These are phyloP conservation scores for Baryphthengus martii DNA, from an alignment of 2,113 vertebrate genomes.

Conservation along the genomic window DNA sequence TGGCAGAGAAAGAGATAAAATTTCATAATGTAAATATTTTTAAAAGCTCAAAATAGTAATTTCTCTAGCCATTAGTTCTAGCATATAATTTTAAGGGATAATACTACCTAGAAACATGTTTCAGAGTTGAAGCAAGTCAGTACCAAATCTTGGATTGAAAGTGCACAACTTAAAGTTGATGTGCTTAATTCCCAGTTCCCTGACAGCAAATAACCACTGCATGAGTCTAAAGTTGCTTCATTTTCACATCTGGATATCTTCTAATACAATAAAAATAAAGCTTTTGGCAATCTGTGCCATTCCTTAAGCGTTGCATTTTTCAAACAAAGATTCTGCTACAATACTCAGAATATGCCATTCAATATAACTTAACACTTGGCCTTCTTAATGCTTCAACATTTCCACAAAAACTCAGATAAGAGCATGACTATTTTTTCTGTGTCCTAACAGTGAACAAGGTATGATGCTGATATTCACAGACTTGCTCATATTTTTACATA, in stretches of 20 bases:
- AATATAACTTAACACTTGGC: neutral
- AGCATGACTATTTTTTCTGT: neutral
- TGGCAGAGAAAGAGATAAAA: neutral
- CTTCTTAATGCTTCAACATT: neutral
- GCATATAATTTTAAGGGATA: neutral
- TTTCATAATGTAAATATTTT: neutral
- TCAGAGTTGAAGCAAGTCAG: neutral
- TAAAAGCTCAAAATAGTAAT: neutral
- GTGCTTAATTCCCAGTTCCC: neutral
- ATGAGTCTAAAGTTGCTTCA: neutral
- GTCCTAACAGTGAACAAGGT: neutral
- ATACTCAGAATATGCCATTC: neutral
- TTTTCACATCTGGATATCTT: neutral
- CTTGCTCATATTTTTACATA: neutral
- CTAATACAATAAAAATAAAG: neutral
- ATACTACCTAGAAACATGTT: neutral
- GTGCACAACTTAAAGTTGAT: neutral
- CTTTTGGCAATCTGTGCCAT: neutral
- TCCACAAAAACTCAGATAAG: too few species aligned
- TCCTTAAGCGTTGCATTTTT: neutral
- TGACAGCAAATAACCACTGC: neutral
- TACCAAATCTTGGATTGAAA: neutral
- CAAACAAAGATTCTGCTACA: neutral
- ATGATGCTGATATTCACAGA: neutral
- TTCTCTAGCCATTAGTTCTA: neutral